Evolutionary conservation across 2,888 invertebrate species (phyloP).

Genomic region (Papilio elwesi): DNA sequence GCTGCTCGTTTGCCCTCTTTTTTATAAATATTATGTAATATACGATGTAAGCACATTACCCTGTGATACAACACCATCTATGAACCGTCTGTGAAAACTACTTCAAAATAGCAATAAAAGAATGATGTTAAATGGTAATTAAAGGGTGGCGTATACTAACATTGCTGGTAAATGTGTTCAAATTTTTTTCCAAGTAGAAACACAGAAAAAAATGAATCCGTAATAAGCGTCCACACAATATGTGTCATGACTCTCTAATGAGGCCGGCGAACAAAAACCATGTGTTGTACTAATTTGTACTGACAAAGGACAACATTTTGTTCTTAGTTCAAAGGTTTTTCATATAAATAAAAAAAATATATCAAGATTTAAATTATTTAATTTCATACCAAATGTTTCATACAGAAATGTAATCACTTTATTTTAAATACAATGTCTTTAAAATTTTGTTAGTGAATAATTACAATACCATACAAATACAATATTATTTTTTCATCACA

Average conservation of each 20-base stretch:
- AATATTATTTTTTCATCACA: too few relatives aligned
- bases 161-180: conserved; percentile 2
- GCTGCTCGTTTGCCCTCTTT: too few relatives aligned
- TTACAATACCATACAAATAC: too few relatives aligned
- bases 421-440: too few relatives aligned
- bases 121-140: background rate
- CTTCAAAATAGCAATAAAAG: background rate
- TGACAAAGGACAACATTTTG: background rate
- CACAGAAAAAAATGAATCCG: conserved; percentile 5
- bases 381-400: too few relatives aligned
- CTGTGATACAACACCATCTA: background rate
- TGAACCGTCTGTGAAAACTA: background rate
- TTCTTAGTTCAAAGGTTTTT: conserved; percentile 23
- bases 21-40: too few relatives aligned
- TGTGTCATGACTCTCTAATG: conserved; percentile 24
- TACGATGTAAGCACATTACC: background rate
- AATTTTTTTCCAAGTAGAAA: conserved; percentile 2
- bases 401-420: too few relatives aligned
- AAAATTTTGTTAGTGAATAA: too few relatives aligned
- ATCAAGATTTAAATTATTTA: too few relatives aligned
- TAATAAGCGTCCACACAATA: conserved; percentile 15
- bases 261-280: conserved; percentile 29
- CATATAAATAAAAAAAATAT: background rate
- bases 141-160: background rate
- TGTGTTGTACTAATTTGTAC: conserved; percentile 17